phyloP scores from a whole-genome alignment of 2,113 vertebrate genomes.

The Nettapus auritus region DNA sequence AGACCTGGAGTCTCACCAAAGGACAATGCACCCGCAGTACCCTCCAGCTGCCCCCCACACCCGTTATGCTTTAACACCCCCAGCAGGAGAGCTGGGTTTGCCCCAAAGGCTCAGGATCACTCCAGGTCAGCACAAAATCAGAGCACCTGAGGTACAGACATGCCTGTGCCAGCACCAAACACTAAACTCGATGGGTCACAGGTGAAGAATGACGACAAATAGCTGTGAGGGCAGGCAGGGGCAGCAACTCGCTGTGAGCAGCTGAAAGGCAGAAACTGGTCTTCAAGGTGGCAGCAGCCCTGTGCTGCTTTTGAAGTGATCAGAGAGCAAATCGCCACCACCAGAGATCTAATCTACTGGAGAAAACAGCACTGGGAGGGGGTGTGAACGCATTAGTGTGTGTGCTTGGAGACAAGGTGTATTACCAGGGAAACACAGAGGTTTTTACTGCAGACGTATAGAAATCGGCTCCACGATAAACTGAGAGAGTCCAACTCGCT shows the following conservation, averaged over 20 bases:
- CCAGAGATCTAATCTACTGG: neutral
- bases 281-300: neutral
- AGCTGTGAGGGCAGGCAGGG: accelerated
- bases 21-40: accelerated
- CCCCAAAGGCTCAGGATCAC: neutral
- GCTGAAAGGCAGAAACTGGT: neutral
- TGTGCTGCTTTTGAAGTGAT: neutral
- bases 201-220: accelerated
- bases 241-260: neutral
- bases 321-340: neutral
- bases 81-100: accelerated
- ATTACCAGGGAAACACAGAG: neutral
- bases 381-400: accelerated
- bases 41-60: neutral
- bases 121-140: accelerated
- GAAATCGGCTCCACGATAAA: neutral
- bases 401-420: neutral
- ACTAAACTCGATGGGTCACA: accelerated
- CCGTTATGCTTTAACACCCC: accelerated
- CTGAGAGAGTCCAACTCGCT: accelerated
- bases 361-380: neutral
- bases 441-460: neutral
- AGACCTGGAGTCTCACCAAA: too few species aligned
- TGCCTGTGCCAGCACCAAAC: accelerated
- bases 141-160: neutral